Evolutionary conservation across 2,888 invertebrate genomes (phyloP).

Genomic region (Rhingia campestris): DNA sequence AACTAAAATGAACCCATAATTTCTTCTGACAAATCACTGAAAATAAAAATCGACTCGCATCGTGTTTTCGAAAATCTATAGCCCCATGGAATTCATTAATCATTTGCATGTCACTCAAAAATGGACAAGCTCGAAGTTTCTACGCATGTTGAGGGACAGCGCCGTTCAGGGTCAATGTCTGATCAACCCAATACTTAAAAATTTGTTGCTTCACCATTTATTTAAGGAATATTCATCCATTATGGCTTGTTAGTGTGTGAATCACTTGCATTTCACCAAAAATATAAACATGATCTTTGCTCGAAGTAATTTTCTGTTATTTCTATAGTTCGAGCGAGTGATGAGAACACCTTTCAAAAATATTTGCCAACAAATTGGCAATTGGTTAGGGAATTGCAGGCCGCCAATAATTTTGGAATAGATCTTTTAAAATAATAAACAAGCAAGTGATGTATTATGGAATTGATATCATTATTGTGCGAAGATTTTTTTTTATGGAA

Average conservation of each 20-base stretch:
- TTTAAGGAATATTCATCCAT: neutral
- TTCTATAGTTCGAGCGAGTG: neutral
- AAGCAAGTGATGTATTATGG: too few relatives aligned
- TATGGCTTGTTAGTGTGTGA: neutral
- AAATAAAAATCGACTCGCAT: neutral
- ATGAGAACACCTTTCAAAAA: slow-evolving; percentile 36
- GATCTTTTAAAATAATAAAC: too few relatives aligned
- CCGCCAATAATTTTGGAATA: too few relatives aligned
- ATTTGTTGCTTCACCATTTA: neutral
- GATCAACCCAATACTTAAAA: neutral
- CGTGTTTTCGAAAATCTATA: neutral
- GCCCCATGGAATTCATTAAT: slow-evolving; percentile 3
- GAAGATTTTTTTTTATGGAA: too few relatives aligned
- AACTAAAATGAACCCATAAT: too few relatives aligned
- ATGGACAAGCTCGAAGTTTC: neutral
- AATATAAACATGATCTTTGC: neutral
- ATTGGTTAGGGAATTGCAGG: neutral
- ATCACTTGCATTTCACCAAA: slow-evolving; percentile 1
- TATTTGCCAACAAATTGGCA: slow-evolving; percentile 16
- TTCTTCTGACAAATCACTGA: too few relatives aligned
- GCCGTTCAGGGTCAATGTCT: slow-evolving; percentile 1
- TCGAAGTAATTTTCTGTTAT: neutral
- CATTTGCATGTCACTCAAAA: neutral
- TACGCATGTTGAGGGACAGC: neutral
- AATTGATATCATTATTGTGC: too few relatives aligned